These are phyloP conservation scores for Diaphora mendica DNA, from an alignment of 2,888 invertebrate species.

Conservation along the genomic window DNA sequence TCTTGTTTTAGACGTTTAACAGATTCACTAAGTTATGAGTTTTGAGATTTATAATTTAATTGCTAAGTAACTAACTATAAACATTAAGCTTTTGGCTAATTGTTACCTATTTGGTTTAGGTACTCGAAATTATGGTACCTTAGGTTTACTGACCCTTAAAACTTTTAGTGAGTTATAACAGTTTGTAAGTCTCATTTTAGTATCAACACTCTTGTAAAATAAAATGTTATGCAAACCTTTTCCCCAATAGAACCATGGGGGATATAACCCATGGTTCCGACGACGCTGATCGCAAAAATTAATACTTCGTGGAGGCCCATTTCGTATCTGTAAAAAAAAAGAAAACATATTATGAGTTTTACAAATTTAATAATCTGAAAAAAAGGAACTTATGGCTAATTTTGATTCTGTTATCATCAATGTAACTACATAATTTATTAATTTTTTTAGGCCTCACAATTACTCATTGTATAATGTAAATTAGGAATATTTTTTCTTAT, in stretches of 20 bases:
- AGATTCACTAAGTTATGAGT: too few species aligned
- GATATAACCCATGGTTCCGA: constrained; percentile 80
- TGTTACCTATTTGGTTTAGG: too few species aligned
- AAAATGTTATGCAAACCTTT: constrained; percentile 66
- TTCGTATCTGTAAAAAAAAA: constrained; percentile 71
- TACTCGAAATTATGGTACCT: too few species aligned
- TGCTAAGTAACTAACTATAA: too few species aligned
- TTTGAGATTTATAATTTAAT: too few species aligned
- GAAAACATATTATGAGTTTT: constrained; percentile 26
- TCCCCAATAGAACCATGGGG: constrained; percentile 86
- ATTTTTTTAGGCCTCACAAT: constrained; percentile 45
- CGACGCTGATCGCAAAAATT: constrained; percentile 80
- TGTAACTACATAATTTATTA: constrained; percentile 32
- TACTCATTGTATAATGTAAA: constrained; percentile 55
- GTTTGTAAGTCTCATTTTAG: background rate
- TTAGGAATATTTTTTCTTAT: constrained; percentile 45
- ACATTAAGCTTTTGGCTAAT: too few species aligned
- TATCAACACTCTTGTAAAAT: background rate
- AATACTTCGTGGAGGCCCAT: constrained; percentile 77
- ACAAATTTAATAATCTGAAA: background rate
- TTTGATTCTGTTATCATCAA: background rate
- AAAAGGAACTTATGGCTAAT: background rate
- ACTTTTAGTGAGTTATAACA: background rate
- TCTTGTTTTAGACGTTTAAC: background rate
- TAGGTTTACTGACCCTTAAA: background rate